These are phyloP conservation scores for Rattus rattus DNA, from an alignment of 2,113 vertebrate species.

Conservation along the genomic window DNA sequence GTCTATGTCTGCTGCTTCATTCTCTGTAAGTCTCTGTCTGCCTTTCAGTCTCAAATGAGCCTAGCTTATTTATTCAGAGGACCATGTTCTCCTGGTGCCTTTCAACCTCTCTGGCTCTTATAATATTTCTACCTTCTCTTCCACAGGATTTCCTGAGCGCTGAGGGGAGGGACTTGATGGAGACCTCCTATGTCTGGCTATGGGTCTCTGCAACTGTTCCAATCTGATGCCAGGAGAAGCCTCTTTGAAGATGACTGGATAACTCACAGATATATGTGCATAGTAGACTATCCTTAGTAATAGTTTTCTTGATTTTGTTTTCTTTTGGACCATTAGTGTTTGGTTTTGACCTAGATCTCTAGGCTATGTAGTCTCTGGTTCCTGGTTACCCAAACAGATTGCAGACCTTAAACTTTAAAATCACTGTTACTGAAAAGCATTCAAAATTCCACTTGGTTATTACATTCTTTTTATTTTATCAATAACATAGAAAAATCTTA, in stretches of 20 bases:
- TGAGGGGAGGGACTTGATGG: background rate
- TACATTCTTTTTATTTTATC: background rate
- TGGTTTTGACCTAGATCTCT: background rate
- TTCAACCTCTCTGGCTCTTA: background rate
- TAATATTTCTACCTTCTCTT: background rate
- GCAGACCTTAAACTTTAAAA: constrained; percentile 6
- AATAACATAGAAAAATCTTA: background rate
- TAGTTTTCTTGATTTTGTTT: background rate
- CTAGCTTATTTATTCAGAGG: background rate
- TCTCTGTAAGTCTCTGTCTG: background rate
- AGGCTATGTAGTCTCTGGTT: background rate
- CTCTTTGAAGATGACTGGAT: background rate
- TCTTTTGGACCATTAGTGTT: background rate
- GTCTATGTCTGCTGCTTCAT: background rate
- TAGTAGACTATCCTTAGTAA: background rate
- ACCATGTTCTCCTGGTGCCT: background rate
- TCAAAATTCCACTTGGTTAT: background rate
- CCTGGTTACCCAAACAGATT: background rate
- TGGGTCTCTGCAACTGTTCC: background rate
- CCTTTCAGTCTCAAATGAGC: background rate
- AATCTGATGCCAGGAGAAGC: background rate
- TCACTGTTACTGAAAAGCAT: constrained; percentile 39
- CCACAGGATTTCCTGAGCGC: background rate
- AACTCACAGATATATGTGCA: background rate
- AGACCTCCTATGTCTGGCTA: background rate